These are phyloP conservation scores for Baryphthengus martii DNA, from an alignment of 2,113 vertebrate genomes.

Conservation along the genomic window DNA sequence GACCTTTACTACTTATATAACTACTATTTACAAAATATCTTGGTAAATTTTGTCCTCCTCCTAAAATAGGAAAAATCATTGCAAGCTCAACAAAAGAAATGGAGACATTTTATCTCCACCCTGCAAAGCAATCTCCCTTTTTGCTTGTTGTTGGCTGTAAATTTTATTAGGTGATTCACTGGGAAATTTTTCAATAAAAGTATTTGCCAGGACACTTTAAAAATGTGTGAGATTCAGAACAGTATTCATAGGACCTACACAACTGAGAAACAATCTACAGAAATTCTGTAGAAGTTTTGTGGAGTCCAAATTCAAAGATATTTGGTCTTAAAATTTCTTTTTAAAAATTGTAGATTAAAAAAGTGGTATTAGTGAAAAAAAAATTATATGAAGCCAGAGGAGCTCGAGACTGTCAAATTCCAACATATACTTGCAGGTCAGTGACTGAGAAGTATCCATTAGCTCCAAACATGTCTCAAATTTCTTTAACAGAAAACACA, in stretches of 20 bases:
- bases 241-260: neutral
- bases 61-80: neutral
- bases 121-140: neutral
- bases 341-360: neutral
- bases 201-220: constrained; percentile 25
- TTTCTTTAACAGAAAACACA: neutral
- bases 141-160: neutral
- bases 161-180: neutral
- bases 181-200: neutral
- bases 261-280: neutral
- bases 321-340: neutral
- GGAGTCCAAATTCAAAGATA: neutral
- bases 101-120: neutral
- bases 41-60: neutral
- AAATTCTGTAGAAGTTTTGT: neutral
- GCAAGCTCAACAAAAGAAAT: neutral
- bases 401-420: neutral
- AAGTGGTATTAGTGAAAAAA: neutral
- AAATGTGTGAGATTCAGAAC: constrained; percentile 26
- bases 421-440: neutral
- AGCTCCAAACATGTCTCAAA: neutral
- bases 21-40: neutral
- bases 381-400: neutral
- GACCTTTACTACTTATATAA: neutral
- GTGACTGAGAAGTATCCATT: neutral